Conservation (phyloP, 1,140 invertebrate species). For the Scylla paramamosain region DNA sequence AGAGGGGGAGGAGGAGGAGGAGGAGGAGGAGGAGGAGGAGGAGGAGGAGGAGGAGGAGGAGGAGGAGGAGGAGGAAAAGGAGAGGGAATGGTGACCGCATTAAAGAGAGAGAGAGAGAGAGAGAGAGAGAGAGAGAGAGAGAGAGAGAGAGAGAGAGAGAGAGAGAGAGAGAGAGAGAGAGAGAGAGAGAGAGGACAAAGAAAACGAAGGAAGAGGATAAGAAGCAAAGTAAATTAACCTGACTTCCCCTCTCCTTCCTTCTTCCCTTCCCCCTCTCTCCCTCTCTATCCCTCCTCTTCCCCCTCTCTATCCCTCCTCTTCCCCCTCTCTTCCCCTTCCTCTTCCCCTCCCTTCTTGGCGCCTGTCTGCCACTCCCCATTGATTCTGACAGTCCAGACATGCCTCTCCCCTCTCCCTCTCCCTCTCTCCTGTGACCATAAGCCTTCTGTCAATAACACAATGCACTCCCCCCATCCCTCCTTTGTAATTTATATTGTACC, state of each 20-base stretch:
- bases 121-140: slow-evolving; percentile 6
- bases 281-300: neutral
- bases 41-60: no score
- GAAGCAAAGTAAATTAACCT: no score
- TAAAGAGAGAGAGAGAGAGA: neutral
- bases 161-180: neutral
- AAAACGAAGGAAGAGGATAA: neutral
- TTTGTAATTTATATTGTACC: neutral
- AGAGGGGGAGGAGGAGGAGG: neutral
- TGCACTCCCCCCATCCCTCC: no score
- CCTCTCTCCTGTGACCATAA: neutral
- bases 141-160: neutral
- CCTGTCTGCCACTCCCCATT: no score
- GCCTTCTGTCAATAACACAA: neutral
- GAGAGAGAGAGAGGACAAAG: neutral
- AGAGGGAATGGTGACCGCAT: neutral
- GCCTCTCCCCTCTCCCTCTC: no score
- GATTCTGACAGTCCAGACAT: no score
- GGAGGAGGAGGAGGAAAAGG: neutral
- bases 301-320: no score
- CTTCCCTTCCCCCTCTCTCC: neutral
- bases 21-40: no score
- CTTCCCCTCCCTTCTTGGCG: no score
- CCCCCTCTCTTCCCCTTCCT: no score
- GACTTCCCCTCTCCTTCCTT: neutral